These are phyloP conservation scores for Daboia siamensis DNA, from an alignment of 2,113 vertebrate genomes.

Conservation along the genomic window DNA sequence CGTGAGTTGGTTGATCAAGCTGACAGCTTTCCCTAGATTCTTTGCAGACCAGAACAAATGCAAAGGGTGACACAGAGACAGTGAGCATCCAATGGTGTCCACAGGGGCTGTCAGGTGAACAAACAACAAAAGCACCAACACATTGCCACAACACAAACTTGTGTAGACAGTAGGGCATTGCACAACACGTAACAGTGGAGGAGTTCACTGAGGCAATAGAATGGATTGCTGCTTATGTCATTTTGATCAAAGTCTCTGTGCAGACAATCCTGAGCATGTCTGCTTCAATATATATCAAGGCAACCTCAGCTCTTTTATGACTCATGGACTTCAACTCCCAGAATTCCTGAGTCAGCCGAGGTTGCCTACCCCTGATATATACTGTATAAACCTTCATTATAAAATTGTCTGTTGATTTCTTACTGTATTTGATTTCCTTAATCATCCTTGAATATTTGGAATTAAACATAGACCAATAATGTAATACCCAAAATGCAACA, in stretches of 20 bases:
- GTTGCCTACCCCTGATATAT: too few species aligned
- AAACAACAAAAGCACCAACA: background rate
- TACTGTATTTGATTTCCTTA: background rate
- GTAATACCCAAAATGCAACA: background rate
- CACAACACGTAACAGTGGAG: background rate
- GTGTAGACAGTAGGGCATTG: background rate
- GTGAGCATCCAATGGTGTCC: background rate
- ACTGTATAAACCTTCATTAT: too few species aligned
- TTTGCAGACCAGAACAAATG: background rate
- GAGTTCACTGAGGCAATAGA: background rate
- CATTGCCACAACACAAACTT: background rate
- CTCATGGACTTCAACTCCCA: too few species aligned
- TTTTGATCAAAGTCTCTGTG: background rate
- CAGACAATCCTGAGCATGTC: background rate
- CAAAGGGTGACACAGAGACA: background rate
- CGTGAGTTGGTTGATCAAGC: background rate
- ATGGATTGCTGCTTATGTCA: background rate
- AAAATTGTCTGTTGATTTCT: background rate
- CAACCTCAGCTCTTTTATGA: too few species aligned
- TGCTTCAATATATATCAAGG: background rate
- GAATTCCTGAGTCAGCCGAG: too few species aligned
- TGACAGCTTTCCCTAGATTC: background rate
- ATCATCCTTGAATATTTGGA: background rate
- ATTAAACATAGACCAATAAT: background rate
- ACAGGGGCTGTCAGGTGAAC: background rate